Evolutionary conservation across 1,140 invertebrate genomes (phyloP).

Genomic region (Paracyclopina nana): DNA sequence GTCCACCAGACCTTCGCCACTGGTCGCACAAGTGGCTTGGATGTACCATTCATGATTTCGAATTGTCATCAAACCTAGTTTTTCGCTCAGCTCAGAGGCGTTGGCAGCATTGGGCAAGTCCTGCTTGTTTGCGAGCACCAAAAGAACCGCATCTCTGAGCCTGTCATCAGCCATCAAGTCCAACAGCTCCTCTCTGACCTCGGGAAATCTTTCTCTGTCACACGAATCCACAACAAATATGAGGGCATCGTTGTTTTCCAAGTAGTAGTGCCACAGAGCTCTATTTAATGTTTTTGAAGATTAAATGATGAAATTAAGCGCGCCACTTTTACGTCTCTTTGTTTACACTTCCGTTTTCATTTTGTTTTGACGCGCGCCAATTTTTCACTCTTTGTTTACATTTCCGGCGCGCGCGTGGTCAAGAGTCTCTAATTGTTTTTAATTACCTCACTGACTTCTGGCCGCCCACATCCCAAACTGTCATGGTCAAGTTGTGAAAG

Average conservation of each 20-base stretch:
- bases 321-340: too few relatives aligned
- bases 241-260: conserved; percentile 36
- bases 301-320: too few relatives aligned
- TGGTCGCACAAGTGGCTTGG: neutral
- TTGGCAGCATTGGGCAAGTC: conserved; percentile 18
- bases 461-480: conserved; percentile 31
- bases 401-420: too few relatives aligned
- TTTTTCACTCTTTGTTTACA: too few relatives aligned
- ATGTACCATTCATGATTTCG: neutral
- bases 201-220: conserved; percentile 21
- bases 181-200: conserved; percentile 22
- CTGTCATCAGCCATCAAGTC: conserved; percentile 31
- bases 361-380: too few relatives aligned
- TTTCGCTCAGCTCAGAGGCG: conserved; percentile 16
- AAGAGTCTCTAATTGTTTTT: neutral
- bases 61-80: neutral
- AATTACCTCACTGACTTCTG: conserved; percentile 20
- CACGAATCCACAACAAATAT: conserved; percentile 24
- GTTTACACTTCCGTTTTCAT: too few relatives aligned
- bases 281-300: too few relatives aligned
- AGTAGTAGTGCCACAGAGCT: conserved; percentile 39
- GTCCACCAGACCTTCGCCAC: neutral
- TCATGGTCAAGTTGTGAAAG: conserved; percentile 28
- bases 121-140: conserved; percentile 25
- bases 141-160: conserved; percentile 36